Conservation (phyloP, 1,140 invertebrate genomes). For the Elymnias hypermnestra region DNA sequence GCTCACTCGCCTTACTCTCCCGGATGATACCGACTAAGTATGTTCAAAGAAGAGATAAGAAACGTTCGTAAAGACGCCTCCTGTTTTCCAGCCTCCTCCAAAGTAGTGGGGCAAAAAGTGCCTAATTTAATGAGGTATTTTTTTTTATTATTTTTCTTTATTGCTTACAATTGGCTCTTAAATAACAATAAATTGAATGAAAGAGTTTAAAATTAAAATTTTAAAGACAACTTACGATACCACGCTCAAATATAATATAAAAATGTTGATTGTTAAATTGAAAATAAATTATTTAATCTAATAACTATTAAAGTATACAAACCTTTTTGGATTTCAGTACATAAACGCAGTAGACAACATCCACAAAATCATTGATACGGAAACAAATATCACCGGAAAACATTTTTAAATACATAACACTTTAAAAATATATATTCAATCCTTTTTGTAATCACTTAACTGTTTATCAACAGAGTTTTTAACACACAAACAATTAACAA, state of each 20-base stretch:
- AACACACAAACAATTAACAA: not conserved
- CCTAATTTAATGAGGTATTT: no score
- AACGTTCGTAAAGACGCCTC: no score
- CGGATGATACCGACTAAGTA: no score
- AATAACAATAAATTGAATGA: not conserved
- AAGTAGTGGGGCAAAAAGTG: no score
- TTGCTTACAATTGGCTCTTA: no score
- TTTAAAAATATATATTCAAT: not conserved
- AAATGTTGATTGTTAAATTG: no score
- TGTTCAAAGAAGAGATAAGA: not conserved
- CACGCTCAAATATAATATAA: no score
- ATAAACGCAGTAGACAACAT: constrained; percentile 62
- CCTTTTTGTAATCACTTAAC: not conserved
- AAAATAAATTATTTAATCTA: no score
- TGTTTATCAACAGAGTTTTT: not conserved
- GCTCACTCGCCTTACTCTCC: no score
- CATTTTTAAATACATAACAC: constrained; percentile 37
- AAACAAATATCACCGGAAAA: constrained; percentile 50
- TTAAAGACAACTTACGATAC: no score
- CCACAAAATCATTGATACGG: constrained; percentile 58
- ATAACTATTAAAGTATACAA: constrained; percentile 13
- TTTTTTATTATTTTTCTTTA: no score
- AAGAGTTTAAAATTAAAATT: constrained; percentile 2
- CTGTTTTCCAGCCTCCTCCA: no score
- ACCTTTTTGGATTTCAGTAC: constrained; percentile 48